Base-by-base conservation (phyloP, 2,113 vertebrate species). In the Mohoua ochrocephala region DNA sequence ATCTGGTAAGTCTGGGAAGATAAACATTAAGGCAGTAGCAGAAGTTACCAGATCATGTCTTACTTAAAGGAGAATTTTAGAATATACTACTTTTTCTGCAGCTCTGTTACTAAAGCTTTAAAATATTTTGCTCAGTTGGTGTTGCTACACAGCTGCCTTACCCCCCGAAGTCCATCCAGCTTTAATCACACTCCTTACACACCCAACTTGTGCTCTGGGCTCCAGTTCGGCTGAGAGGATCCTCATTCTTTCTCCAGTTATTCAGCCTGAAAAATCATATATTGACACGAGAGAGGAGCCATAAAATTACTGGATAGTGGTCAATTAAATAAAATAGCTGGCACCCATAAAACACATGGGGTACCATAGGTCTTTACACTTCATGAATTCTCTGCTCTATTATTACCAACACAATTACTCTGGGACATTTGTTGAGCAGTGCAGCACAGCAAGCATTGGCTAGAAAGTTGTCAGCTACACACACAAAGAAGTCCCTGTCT, bases 271-370 rank as follows among this genome's bases (percentile, higher is more conserved):
- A 97, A 95, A 84, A 54, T 42, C 49, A 89, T 35, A 76, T 61
- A 76, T 18, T 84, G 87, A 81, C 70, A 73, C 85, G 85, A 87
- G 73, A 81, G 4, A 2, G 18, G 47, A 91, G 85, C 91, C 93
- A 96, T 59, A 95, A 85, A 83, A 76, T 85, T 70, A 91, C 67
- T 96, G 87, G 93, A 91, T 35, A 26, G 23, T 84, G 37, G 60
- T 95, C 94, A 96, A 67, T 81, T 84, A 94, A 91, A 91, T 84
- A 49, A 92, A 94, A 92, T 31, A 82, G 41, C 81, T 94, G 92
- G 80, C 89, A 92, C 37, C 56, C 57, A 13, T 37, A 41, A 69
- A 83, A 80, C 70, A 90, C 33, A 57, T 2, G 16, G 61, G 71
- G 67, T 73, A 77, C 44, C 35, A 57, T 1, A 81, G 35, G 42